Conservation (phyloP, 1,140 invertebrate species). For the Globodera ellingtonae region DNA sequence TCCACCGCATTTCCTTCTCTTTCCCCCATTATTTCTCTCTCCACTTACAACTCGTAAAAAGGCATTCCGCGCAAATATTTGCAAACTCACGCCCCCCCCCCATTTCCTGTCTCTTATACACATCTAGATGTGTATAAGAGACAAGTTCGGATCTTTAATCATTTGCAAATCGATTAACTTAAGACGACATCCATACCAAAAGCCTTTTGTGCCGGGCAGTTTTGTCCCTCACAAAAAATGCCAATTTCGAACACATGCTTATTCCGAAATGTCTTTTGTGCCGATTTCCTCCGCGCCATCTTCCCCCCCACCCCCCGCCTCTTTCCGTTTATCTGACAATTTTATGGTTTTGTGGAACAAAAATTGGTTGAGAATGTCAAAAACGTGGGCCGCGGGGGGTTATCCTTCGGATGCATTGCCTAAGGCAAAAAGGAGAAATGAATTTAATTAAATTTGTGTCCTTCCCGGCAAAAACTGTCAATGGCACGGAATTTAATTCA, state of each 20-base stretch:
- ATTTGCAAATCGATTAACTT: not conserved
- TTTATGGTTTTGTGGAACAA: not conserved
- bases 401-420: constrained; percentile 1
- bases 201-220: too few species aligned
- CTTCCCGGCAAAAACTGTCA: constrained; percentile 5
- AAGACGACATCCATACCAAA: not conserved
- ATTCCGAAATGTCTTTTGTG: not conserved
- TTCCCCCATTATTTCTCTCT: not conserved
- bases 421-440: constrained; percentile 4
- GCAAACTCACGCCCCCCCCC: not conserved
- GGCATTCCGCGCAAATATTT: constrained; percentile 16
- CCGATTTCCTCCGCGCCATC: not conserved
- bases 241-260: not conserved
- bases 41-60: constrained; percentile 16
- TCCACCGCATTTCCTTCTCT: not conserved
- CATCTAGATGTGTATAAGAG: too few species aligned
- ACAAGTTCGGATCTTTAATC: constrained; percentile 4
- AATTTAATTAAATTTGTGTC: constrained; percentile 16
- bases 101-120: too few species aligned
- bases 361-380: constrained; percentile 4
- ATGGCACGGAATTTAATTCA: constrained; percentile 19
- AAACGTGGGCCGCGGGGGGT: not conserved
- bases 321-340: not conserved
- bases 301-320: not conserved
- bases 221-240: too few species aligned